Base-by-base conservation (phyloP, 2,797 vertebrate genomes). In the Xenentodon cancila region DNA sequence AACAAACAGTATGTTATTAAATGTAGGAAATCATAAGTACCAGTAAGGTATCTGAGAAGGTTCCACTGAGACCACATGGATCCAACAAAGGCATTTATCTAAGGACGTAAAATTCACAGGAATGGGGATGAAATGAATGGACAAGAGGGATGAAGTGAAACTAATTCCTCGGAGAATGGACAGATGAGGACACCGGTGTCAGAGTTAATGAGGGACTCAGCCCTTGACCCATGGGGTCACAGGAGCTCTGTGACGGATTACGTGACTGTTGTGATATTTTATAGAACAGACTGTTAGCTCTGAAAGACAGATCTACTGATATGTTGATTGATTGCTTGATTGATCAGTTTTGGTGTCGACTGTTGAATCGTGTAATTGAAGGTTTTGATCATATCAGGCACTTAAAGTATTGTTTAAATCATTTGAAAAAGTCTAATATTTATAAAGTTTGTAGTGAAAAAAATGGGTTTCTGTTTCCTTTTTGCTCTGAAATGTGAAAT, bases 401-500 rank as follows among this genome's bases (percentile, higher is more conserved):
- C 71, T 64, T 69, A 61, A 22, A 11, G 16, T n/a, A 7, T 42
- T n/a, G 42, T 82, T 87, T 87, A 85, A 84, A 40, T 34, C 52
- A 8, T 16, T 1, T 46, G 7, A 20, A 43, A 17, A 51, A 37
- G 5, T n/a, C 50, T 2, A 56, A 19, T 0, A 7, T 13, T 3
- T n/a, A 4, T 52, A 20, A 45, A 16, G 53, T 48, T 21, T 27
- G 43, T 21, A 40, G 53, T 13, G 55, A 30, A 86, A 55, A 86
- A 44, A 19, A 77, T 83, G 30, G 68, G 71, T 74, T 84, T 77
- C 80, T 88, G 77, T 47, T 81, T 88, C 89, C 82, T 81, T 82
- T 48, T 60, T 15, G 54, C 84, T 69, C 81, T 87, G 92, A 90
- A 92, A 91, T 82, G 84, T 90, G 80, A 85, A 70, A 88, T 89